Base-by-base conservation (phyloP, 2,888 invertebrate species). In the Hyles lineata region DNA sequence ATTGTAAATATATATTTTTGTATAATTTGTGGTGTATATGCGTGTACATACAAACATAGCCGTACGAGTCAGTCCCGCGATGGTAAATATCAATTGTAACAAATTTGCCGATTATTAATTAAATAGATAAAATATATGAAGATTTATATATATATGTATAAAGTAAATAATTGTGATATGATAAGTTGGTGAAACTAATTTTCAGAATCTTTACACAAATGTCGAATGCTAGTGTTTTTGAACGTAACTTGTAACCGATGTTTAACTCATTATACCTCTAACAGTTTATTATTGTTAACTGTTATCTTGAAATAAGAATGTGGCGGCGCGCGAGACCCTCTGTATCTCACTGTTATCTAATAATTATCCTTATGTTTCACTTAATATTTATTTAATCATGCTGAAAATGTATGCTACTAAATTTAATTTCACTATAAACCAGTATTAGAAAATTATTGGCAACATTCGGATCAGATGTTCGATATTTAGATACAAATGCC, bases 231-330 rank as follows among this genome's bases (percentile, higher is more conserved):
- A 84, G 90, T 85, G 86, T 91, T 91, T 92, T 90, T 85, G 75
- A 78, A 83, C 67, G 85, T 81, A 85, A 87, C 82, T 84, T 78
- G 75, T 78, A 77, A 76, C 72, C 55, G 73, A 77, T 72, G 63
- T 72, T 72, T 72, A 72, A 62, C 72, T 72, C 72, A 85, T 86
- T 88, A 86, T 90, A 89, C 87, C 86, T 89, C 88, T 80, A 87
- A 91, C 90, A 89, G 89, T 91, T 90, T 90, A 90, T 92, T 90
- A 90, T 90, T 92, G 92, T 93, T 92, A 83, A 90, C 90, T 92
- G 90, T 92, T 72, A 72, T 67, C 82, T 87, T 83, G 83, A 81
- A 79, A 87, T 84, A 86, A 58, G 72, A 67, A 52, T 43, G 61
- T 25, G 67, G 72, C 72, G 70, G 62, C 63, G 72, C 25, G 63